These are phyloP conservation scores for Rugalucina vietnamica DNA, from an alignment of 2,888 invertebrate species.

Conservation along the genomic window DNA sequence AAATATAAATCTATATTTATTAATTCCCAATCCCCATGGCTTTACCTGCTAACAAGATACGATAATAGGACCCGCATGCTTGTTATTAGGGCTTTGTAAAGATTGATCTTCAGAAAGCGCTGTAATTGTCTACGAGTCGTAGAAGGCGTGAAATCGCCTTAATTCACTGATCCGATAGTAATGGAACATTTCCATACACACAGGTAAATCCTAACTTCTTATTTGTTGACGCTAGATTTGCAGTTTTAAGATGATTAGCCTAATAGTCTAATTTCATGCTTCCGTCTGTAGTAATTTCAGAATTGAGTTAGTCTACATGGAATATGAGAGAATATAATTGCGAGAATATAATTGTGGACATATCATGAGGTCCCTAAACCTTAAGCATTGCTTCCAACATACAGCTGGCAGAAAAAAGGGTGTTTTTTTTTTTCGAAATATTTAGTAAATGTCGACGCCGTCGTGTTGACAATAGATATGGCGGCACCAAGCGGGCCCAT, in stretches of 20 bases:
- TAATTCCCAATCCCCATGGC: slow-evolving; percentile 8
- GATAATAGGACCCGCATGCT: slow-evolving; percentile 6
- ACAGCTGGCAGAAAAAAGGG: too few species aligned
- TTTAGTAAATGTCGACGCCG: too few species aligned
- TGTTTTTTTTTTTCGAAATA: too few species aligned
- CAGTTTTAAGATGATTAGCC: background rate
- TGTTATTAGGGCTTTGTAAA: background rate
- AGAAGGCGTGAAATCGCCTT: slow-evolving; percentile 1
- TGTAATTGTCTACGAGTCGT: background rate
- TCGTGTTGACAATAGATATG: too few species aligned
- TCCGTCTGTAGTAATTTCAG: too few species aligned
- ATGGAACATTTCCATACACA: background rate
- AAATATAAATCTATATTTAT: slow-evolving; percentile 17
- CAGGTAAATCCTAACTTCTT: background rate
- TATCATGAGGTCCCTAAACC: too few species aligned
- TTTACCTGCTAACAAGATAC: slow-evolving; percentile 3
- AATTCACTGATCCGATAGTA: background rate
- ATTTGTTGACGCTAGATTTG: background rate
- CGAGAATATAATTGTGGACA: too few species aligned
- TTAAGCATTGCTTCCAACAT: too few species aligned
- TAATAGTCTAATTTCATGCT: background rate
- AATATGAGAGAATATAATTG: too few species aligned
- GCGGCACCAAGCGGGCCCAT: too few species aligned
- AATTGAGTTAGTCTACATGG: too few species aligned
- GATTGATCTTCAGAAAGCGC: slow-evolving; percentile 5